Percentiles rank a stretch among this genome's conserved stretches.
Evolutionary conservation across 2,797 vertebrate genomes (phyloP).

Genomic region (Danio kyathit): DNA sequence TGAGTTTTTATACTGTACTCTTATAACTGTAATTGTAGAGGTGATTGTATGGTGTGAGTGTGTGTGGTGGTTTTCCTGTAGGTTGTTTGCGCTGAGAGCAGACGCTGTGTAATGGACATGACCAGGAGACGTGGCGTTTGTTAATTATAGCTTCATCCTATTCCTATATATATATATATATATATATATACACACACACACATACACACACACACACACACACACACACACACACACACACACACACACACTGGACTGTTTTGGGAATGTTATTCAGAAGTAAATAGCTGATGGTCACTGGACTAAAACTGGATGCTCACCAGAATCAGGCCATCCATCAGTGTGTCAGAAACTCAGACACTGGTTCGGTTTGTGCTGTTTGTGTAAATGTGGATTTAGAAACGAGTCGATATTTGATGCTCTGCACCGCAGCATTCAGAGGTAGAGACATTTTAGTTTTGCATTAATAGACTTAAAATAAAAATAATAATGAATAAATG

Average conservation of each 20-base stretch:
- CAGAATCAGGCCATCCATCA: constrained; percentile 7
- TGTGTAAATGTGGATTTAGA: background rate
- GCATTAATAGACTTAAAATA: too few relatives aligned
- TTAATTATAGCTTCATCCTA: constrained; percentile 75
- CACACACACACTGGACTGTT: constrained; percentile 69
- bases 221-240: too few relatives aligned
- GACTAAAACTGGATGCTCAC: constrained; percentile 73
- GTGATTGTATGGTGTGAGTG: constrained; percentile 56
- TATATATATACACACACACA: too few relatives aligned
- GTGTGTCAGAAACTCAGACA: background rate
- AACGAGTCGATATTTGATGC: too few relatives aligned
- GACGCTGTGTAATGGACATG: constrained; percentile 71
- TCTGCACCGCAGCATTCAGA: too few relatives aligned
- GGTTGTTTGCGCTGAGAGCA: constrained; percentile 54
- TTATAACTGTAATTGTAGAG: constrained; percentile 27
- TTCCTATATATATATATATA: constrained; percentile 64
- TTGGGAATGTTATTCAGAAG: constrained; percentile 61
- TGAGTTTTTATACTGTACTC: constrained; percentile 1
- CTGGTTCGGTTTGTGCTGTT: background rate
- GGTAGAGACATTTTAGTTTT: too few relatives aligned
- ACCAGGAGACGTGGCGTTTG: constrained; percentile 67
- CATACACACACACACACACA: too few relatives aligned
- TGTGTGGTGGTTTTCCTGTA: constrained; percentile 61
- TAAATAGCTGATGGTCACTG: constrained; percentile 64
- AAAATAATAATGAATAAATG: too few relatives aligned